phyloP scores from a whole-genome alignment of 2,888 invertebrate genomes.

The Phalera bucephala region DNA sequence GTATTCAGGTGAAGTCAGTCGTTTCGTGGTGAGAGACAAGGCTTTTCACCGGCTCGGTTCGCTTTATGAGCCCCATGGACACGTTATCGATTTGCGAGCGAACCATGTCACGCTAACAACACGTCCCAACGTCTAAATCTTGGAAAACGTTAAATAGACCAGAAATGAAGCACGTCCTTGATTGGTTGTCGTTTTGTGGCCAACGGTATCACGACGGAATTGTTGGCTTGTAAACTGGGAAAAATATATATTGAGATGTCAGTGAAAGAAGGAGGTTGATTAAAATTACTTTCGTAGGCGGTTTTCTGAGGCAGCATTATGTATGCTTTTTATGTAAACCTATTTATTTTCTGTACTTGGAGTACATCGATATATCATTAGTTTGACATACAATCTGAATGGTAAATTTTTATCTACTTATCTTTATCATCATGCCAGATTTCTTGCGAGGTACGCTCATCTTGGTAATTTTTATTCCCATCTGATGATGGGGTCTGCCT shows the following conservation, averaged over 20 bases:
- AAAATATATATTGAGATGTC: conserved; percentile 1
- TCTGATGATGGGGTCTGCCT: too few relatives aligned
- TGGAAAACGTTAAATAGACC: conserved; percentile 16
- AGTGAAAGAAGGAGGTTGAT: too few relatives aligned
- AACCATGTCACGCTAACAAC: conserved; percentile 32
- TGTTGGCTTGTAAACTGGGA: not conserved
- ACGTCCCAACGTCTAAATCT: conserved; percentile 20
- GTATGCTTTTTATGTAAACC: too few relatives aligned
- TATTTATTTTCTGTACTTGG: too few relatives aligned
- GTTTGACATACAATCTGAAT: too few relatives aligned
- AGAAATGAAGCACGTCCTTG: conserved; percentile 23
- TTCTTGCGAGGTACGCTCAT: too few relatives aligned
- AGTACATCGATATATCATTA: too few relatives aligned
- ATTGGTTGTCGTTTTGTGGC: conserved; percentile 20
- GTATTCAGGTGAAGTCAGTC: conserved; percentile 26
- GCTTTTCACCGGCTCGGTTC: conserved; percentile 28
- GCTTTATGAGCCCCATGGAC: conserved; percentile 33
- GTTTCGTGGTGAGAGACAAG: conserved; percentile 25
- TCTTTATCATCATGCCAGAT: too few relatives aligned
- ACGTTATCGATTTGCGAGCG: conserved; percentile 31
- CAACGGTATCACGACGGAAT: not conserved
- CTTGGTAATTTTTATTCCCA: too few relatives aligned
- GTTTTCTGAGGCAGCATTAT: not conserved
- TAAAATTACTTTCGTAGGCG: conserved; percentile 7
- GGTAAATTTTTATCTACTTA: too few relatives aligned